Percentiles rank a stretch among this genome's conserved stretches.
Conservation (phyloP, 2,113 vertebrate genomes). For the Brachyhypopomus occidentalis region DNA sequence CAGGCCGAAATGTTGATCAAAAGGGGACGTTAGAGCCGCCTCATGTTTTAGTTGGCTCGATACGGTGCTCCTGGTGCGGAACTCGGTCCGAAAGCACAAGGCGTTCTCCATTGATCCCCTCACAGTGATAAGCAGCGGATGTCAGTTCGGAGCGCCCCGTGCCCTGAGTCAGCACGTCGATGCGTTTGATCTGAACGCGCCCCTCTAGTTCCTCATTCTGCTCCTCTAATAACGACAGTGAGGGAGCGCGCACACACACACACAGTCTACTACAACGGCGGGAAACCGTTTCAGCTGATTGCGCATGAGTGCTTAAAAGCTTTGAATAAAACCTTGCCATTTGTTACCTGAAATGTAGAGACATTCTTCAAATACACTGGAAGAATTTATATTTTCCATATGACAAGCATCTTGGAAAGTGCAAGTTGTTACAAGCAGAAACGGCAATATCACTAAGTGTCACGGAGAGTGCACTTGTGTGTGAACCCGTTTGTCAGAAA, state of each 20-base stretch:
- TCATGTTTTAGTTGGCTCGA: slow-evolving; percentile 41
- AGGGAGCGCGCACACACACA: slow-evolving; percentile 8
- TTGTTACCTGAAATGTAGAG: too few relatives aligned
- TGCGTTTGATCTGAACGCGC: slow-evolving; percentile 50
- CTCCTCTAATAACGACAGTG: slow-evolving; percentile 38
- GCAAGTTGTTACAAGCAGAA: too few relatives aligned
- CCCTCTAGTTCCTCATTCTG: slow-evolving; percentile 29
- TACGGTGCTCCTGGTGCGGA: slow-evolving; percentile 24
- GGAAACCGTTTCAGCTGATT: slow-evolving; percentile 22
- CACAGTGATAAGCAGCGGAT: slow-evolving; percentile 42
- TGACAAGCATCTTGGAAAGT: too few relatives aligned
- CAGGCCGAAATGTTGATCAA: slow-evolving; percentile 41
- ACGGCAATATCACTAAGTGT: too few relatives aligned
- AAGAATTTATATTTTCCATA: too few relatives aligned
- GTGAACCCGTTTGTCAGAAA: too few relatives aligned
- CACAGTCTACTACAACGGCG: slow-evolving; percentile 22
- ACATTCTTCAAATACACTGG: too few relatives aligned
- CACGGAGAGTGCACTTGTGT: too few relatives aligned
- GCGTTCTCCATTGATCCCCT: slow-evolving; percentile 48
- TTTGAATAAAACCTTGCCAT: background rate
- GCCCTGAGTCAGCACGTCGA: slow-evolving; percentile 55
- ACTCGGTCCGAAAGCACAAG: slow-evolving; percentile 28
- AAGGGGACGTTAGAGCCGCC: slow-evolving; percentile 7
- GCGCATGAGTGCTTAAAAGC: background rate
- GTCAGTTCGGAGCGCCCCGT: slow-evolving; percentile 21